Conservation (phyloP, 2,113 vertebrate species). For the Anser brachyrhynchus region DNA sequence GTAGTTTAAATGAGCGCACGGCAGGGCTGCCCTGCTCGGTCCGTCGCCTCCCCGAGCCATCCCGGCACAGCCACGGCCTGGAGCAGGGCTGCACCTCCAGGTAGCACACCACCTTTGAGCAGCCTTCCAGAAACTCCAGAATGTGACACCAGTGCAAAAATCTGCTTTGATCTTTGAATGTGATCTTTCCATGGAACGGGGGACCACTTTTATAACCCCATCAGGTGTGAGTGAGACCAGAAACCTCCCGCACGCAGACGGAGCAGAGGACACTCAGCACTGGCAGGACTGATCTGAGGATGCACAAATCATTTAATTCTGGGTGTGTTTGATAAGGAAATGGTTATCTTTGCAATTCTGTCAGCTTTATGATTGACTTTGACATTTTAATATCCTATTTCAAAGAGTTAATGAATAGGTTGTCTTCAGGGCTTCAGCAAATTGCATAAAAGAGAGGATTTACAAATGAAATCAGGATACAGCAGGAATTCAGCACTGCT, state of each 20-base stretch:
- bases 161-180: neutral
- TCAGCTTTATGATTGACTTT: neutral
- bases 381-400: neutral
- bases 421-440: neutral
- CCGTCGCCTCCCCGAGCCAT: neutral
- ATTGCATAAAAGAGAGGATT: neutral
- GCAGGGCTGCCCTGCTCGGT: rapidly evolving
- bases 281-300: neutral
- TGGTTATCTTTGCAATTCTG: neutral
- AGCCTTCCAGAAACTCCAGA: neutral
- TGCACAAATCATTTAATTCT: rapidly evolving
- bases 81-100: neutral
- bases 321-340: neutral
- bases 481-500: neutral
- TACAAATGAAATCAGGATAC: neutral
- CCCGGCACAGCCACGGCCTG: rapidly evolving
- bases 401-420: neutral
- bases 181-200: rapidly evolving
- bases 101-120: neutral
- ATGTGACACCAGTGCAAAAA: neutral
- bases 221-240: too few species aligned
- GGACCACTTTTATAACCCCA: neutral
- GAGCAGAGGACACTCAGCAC: neutral
- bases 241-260: rapidly evolving
- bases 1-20: rapidly evolving